Base-by-base conservation (phyloP, 2,113 vertebrate species). In the Gallinago jamesoni region DNA sequence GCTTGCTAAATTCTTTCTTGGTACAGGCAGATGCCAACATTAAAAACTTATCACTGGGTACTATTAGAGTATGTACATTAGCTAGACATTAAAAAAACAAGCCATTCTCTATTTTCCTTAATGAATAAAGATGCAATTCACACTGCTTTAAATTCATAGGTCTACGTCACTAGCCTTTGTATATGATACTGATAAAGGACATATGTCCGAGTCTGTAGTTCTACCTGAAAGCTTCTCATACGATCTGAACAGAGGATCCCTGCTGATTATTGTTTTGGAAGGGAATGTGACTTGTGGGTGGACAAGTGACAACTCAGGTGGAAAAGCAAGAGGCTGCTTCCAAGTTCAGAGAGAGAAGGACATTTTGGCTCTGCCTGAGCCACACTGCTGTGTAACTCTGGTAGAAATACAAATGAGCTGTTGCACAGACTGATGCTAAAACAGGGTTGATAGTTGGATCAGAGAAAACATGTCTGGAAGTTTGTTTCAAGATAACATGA, bases 11-110 rank as follows among this genome's bases (percentile, higher is more conserved):
- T 80, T 82, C 55, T 94, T 94, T 79, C 74, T 67, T 77, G 18
- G 10, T 90, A 74, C 23, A 84, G 84, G 56, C 90, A 96, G 90
- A 91, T 92, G 88, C 59, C 93, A 95, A 63, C 85, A 64, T 94
- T 96, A 90, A 92, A 96, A 95, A 74, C 33, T 4, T 76, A 47
- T 84, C 23, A 70, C 59, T 81, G 59, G 39, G 59, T 94, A 21
- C 73, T 87, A 75, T 67, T 68, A 90, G 68, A 78, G 39, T 39
- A 87, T 31, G 55, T 52, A 78, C 56, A 70, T 95, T 87, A 87
- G 27, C 53, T 73, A 89, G 66, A 53, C 66, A 74, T 77, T 53
- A 24, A 82, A 84, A 81, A 91, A 63, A 5, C 0, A 2, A 87
- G 8, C 5, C 18, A 77, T 23, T 39, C 50, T 80, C 1, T 56